Evolutionary conservation across 2,113 vertebrate species (phyloP).

Genomic region (Entelurus aequoreus): DNA sequence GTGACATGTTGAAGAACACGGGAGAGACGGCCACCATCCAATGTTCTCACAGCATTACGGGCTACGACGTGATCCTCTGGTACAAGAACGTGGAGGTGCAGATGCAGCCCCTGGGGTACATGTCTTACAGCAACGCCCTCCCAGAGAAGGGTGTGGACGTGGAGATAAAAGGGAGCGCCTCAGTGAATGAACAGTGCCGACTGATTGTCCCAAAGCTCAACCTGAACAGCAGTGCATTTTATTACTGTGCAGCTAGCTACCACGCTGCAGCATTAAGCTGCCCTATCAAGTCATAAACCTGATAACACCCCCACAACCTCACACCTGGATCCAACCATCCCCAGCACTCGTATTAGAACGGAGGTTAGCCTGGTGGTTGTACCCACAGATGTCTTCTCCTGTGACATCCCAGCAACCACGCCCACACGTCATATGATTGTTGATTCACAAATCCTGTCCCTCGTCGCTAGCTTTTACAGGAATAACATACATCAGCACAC

Average conservation of each 20-base stretch:
- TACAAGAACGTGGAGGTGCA: neutral
- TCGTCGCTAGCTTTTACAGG: no score
- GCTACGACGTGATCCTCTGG: no score
- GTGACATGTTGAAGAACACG: neutral
- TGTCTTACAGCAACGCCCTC: fast-evolving
- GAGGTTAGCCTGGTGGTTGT: neutral
- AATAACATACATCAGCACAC: no score
- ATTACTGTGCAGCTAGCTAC: conserved; percentile 27
- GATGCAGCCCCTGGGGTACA: conserved; percentile 30
- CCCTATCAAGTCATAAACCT: conserved; percentile 14
- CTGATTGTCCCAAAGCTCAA: neutral
- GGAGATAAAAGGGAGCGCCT: neutral
- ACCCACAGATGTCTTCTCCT: neutral
- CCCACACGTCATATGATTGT: no score
- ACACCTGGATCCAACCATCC: neutral
- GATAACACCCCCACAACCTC: neutral
- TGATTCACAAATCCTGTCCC: no score
- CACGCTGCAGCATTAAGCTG: conserved; percentile 12
- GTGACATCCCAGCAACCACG: no score
- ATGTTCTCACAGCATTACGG: no score
- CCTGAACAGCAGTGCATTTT: conserved; percentile 5
- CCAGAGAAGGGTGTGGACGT: neutral
- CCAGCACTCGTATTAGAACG: neutral
- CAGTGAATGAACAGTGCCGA: neutral
- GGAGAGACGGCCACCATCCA: conserved; percentile 7